These are phyloP conservation scores for Dicrostonyx torquatus DNA, from an alignment of 2,797 vertebrate genomes.

Conservation along the genomic window DNA sequence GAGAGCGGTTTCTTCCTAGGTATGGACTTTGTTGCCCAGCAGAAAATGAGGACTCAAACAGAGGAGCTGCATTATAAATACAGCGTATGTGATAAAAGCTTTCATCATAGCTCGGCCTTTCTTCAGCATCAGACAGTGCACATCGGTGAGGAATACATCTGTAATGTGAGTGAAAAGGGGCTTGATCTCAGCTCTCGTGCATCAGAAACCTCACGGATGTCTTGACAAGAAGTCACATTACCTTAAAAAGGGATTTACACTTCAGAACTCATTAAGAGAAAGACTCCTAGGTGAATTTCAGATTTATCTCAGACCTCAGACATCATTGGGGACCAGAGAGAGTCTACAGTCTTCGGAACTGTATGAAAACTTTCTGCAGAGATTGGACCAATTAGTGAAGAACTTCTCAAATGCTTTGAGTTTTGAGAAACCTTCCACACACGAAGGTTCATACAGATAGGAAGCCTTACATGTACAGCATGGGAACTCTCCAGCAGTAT, in stretches of 20 bases:
- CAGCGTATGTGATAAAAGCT: conserved; percentile 67
- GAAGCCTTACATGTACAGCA: not conserved
- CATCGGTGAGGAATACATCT: conserved; percentile 60
- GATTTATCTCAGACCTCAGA: conserved; percentile 47
- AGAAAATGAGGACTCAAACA: conserved; percentile 77
- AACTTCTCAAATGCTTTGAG: not conserved
- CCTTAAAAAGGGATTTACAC: not conserved
- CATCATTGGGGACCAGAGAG: conserved; percentile 43
- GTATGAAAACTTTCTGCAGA: conserved; percentile 17
- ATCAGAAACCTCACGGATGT: conserved; percentile 64
- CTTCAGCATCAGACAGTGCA: conserved; percentile 69
- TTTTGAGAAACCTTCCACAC: conserved; percentile 31
- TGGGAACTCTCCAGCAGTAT: not conserved
- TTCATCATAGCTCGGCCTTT: conserved; percentile 66
- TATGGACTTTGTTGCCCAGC: conserved; percentile 76
- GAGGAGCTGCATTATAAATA: conserved; percentile 76
- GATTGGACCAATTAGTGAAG: not conserved
- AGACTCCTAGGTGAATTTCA: conserved; percentile 10
- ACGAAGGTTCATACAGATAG: not conserved
- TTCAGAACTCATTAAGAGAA: conserved; percentile 41
- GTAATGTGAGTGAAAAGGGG: conserved; percentile 52
- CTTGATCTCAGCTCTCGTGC: conserved; percentile 60
- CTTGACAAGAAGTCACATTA: conserved; percentile 50
- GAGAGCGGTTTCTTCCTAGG: conserved; percentile 75
- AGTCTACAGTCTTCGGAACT: not conserved